Evolutionary conservation across 2,888 invertebrate genomes (phyloP).

Genomic region (Xestia sexstrigata): DNA sequence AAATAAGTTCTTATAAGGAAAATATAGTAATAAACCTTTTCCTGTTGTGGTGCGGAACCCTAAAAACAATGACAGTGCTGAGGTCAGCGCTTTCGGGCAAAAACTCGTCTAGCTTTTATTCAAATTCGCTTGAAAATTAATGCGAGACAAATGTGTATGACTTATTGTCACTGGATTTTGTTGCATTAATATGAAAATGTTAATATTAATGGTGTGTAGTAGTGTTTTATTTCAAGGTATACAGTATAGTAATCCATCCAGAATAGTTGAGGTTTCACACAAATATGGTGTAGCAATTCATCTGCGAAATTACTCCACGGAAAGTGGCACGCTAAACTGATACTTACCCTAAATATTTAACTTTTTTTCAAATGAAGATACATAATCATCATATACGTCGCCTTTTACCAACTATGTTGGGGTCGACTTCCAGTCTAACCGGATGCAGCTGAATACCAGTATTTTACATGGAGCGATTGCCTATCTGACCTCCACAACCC

Average conservation of each 20-base stretch:
- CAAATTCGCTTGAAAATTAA: conserved; percentile 46
- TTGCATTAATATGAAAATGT: conserved; percentile 4
- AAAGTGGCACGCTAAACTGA: too few species aligned
- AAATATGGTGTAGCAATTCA: too few species aligned
- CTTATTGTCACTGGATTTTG: conserved; percentile 23
- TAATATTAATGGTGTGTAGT: not conserved
- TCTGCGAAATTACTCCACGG: not conserved
- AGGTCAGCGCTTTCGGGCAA: conserved; percentile 49
- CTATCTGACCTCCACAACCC: too few species aligned
- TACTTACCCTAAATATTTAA: not conserved
- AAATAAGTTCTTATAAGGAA: conserved; percentile 23
- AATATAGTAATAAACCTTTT: conserved; percentile 25
- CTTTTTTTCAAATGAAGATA: not conserved
- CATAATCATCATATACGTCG: not conserved
- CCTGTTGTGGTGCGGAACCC: not conserved
- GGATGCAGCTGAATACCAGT: too few species aligned
- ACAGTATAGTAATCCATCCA: not conserved
- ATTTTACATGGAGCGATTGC: too few species aligned
- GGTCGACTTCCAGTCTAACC: not conserved
- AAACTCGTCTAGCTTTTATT: conserved; percentile 49
- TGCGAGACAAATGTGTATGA: conserved; percentile 25
- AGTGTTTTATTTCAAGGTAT: not conserved
- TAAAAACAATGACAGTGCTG: conserved; percentile 45
- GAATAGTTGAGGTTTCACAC: not conserved
- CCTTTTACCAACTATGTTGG: not conserved